A percentile compares a stretch with the other conserved stretches of the same genome.
Conservation (phyloP, 2,797 vertebrate genomes). For the Zalophus californianus region DNA sequence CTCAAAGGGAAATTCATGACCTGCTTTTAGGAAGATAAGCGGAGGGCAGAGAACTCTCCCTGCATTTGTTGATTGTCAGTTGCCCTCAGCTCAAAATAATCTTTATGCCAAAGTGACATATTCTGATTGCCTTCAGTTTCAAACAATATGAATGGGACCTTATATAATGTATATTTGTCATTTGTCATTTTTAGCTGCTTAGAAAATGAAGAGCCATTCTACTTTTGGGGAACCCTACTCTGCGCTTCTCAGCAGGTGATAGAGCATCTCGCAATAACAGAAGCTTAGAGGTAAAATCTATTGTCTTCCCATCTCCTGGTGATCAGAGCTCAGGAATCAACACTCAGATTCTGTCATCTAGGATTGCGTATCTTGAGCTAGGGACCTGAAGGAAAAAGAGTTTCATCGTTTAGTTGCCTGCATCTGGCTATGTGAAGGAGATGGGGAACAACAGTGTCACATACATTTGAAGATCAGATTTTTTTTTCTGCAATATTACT, state of each 20-base stretch:
- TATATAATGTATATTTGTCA: not conserved
- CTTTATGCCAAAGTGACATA: not conserved
- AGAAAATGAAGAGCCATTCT: conserved; percentile 28
- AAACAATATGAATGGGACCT: not conserved
- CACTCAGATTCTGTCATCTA: not conserved
- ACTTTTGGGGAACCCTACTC: not conserved
- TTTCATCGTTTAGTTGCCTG: not conserved
- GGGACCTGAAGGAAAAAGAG: not conserved
- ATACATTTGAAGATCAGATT: not conserved
- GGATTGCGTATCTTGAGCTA: not conserved
- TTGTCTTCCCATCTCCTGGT: not conserved
- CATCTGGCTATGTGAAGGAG: not conserved
- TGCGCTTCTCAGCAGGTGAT: not conserved
- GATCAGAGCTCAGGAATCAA: not conserved
- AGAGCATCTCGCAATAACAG: not conserved
- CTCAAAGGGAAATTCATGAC: not conserved
- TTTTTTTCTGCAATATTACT: not conserved
- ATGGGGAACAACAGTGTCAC: not conserved
- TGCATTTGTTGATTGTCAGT: not conserved
- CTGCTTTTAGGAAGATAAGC: not conserved
- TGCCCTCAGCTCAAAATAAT: conserved; percentile 15
- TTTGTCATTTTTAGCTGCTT: conserved; percentile 24
- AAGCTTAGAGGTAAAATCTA: conserved; percentile 2
- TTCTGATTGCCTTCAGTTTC: not conserved
- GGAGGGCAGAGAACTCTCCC: not conserved